Conservation (phyloP, 2,888 invertebrate species). For the Blomia tropicalis region DNA sequence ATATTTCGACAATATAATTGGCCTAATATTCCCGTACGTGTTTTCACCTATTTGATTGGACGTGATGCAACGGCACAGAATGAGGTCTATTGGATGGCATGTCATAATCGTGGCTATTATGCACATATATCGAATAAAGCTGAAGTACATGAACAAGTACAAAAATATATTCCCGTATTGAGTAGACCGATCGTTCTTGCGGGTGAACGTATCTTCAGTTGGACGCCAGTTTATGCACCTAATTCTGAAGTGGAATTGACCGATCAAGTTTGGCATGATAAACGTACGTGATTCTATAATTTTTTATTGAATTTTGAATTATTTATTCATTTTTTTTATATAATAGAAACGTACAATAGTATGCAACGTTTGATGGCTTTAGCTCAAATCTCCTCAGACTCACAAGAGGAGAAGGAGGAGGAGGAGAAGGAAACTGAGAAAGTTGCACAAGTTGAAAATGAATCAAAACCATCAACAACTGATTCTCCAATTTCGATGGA, state of each 20-base stretch:
- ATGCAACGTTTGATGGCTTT: too few relatives aligned
- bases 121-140: conserved; percentile 89
- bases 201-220: conserved; percentile 70
- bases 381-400: too few relatives aligned
- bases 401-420: too few relatives aligned
- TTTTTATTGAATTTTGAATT: too few relatives aligned
- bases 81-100: conserved; percentile 96
- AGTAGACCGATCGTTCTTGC: conserved; percentile 81
- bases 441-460: too few relatives aligned
- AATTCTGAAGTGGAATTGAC: conserved; percentile 6
- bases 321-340: too few relatives aligned
- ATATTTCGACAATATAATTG: conserved; percentile 81
- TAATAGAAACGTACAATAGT: too few relatives aligned
- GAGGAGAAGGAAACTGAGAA: too few relatives aligned
- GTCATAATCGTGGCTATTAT: conserved; percentile 74
- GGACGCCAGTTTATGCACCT: conserved; percentile 89
- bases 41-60: conserved; percentile 96
- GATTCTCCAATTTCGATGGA: too few relatives aligned
- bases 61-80: conserved; percentile 79
- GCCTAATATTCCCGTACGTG: conserved; percentile 61
- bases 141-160: conserved; percentile 89
- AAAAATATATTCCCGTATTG: conserved; percentile 86
- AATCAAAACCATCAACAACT: too few relatives aligned
- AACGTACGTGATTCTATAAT: conserved; percentile 16
- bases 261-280: neutral